These are phyloP conservation scores for Arnoldichthys spilopterus DNA, from an alignment of 2,797 vertebrate species.

Conservation along the genomic window DNA sequence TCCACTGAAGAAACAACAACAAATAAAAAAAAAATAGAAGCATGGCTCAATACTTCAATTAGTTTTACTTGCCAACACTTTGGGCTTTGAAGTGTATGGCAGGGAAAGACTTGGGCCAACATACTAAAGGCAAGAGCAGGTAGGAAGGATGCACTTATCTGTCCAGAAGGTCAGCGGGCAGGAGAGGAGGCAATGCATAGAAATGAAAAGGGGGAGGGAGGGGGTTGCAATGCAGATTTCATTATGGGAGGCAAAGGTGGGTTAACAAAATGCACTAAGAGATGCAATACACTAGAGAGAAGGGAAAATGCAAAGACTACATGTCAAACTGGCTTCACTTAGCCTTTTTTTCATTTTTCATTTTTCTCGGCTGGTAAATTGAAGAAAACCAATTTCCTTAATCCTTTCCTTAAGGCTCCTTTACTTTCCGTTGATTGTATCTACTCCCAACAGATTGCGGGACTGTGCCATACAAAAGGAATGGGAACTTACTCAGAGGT, in stretches of 20 bases:
- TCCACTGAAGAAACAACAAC: constrained; percentile 77
- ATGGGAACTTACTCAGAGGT: constrained; percentile 47
- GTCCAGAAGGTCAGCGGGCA: constrained; percentile 74
- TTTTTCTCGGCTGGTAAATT: constrained; percentile 19
- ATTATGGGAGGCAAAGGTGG: constrained; percentile 74
- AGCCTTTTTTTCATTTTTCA: constrained; percentile 44
- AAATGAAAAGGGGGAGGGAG: constrained; percentile 62
- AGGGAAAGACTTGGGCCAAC: constrained; percentile 69
- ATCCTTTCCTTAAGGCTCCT: constrained; percentile 32
- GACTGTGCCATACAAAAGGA: constrained; percentile 54
- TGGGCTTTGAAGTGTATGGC: constrained; percentile 72
- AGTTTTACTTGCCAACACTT: constrained; percentile 78
- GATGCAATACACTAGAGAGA: constrained; percentile 76
- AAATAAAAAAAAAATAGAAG: constrained; percentile 74
- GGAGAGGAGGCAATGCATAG: constrained; percentile 76
- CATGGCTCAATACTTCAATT: constrained; percentile 73
- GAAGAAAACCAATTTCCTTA: constrained; percentile 40
- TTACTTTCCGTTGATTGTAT: constrained; percentile 30
- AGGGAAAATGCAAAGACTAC: constrained; percentile 81
- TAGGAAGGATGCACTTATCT: constrained; percentile 75
- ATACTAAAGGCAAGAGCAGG: constrained; percentile 81
- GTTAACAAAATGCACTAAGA: constrained; percentile 83
- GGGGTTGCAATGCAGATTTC: constrained; percentile 78
- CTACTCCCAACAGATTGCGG: constrained; percentile 53
- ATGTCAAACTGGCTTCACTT: constrained; percentile 81